Evolutionary conservation across 2,888 invertebrate genomes (phyloP).

Genomic region (Endotricha flammealis): DNA sequence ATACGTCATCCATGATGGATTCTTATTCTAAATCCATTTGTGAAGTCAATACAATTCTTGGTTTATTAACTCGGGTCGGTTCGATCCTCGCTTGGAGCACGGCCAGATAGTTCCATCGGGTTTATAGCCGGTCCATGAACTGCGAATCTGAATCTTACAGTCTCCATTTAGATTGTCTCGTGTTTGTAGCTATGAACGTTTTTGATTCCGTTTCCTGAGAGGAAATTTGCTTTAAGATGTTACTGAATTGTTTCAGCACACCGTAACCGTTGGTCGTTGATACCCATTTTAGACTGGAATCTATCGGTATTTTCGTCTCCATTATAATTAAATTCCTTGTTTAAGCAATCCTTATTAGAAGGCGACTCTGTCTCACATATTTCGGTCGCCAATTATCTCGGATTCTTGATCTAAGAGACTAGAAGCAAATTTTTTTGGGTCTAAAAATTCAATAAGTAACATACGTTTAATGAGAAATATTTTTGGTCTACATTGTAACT

Average conservation of each 20-base stretch:
- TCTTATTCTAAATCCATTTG: constrained; percentile 4
- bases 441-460: too few relatives aligned
- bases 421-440: too few relatives aligned
- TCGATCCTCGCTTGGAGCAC: constrained; percentile 39
- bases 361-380: too few relatives aligned
- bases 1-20: not conserved
- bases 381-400: too few relatives aligned
- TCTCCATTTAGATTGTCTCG: constrained; percentile 9
- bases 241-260: not conserved
- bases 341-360: too few relatives aligned
- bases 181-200: not conserved
- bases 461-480: too few relatives aligned
- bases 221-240: not conserved
- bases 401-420: too few relatives aligned
- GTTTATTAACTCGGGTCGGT: constrained; percentile 20
- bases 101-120: constrained; percentile 5
- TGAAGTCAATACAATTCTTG: constrained; percentile 1
- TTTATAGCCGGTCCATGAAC: constrained; percentile 11
- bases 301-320: too few relatives aligned
- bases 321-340: too few relatives aligned
- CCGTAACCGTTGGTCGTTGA: too few relatives aligned
- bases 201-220: not conserved
- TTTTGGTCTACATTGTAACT: too few relatives aligned
- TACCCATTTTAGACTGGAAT: too few relatives aligned
- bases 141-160: not conserved